Percentiles rank a stretch among this genome's conserved stretches.
These are phyloP conservation scores for Xyrauchen texanus DNA, from an alignment of 2,113 vertebrate genomes.

Conservation along the genomic window DNA sequence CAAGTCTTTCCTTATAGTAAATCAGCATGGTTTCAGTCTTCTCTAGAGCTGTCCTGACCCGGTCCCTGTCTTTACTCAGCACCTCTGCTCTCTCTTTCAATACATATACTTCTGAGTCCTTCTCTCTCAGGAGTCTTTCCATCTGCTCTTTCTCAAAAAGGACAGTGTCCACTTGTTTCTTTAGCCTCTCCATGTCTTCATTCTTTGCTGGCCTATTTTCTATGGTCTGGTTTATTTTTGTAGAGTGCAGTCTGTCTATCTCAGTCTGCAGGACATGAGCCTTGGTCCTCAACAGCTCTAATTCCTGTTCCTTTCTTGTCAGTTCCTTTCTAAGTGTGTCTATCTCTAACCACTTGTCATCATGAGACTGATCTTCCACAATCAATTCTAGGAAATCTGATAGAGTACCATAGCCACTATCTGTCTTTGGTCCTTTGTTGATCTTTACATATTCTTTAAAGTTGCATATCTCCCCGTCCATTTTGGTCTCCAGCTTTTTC, in stretches of 20 bases:
- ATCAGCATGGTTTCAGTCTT: constrained; percentile 62
- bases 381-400: not conserved
- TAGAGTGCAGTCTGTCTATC: constrained; percentile 11
- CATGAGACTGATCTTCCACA: not conserved
- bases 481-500: constrained; percentile 51
- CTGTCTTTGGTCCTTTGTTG: not conserved
- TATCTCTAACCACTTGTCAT: constrained; percentile 14
- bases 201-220: not conserved
- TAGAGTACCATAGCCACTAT: constrained; percentile 33
- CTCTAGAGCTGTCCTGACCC: constrained; percentile 60
- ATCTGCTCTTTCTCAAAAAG: constrained; percentile 53
- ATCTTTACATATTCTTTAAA: constrained; percentile 14
- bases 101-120: constrained; percentile 56
- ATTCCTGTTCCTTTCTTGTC: not conserved
- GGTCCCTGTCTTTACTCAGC: constrained; percentile 61
- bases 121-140: constrained; percentile 49
- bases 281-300: not conserved
- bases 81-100: constrained; percentile 59
- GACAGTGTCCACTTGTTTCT: constrained; percentile 19
- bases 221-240: not conserved
- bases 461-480: not conserved
- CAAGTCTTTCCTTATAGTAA: constrained; percentile 51
- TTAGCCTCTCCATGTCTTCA: constrained; percentile 13
- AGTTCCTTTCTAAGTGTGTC: not conserved
- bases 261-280: not conserved